A percentile compares a stretch with the other conserved stretches of the same genome.
phyloP scores from a whole-genome alignment of 2,888 invertebrate genomes.

The Drosophila suboccidentalis region DNA sequence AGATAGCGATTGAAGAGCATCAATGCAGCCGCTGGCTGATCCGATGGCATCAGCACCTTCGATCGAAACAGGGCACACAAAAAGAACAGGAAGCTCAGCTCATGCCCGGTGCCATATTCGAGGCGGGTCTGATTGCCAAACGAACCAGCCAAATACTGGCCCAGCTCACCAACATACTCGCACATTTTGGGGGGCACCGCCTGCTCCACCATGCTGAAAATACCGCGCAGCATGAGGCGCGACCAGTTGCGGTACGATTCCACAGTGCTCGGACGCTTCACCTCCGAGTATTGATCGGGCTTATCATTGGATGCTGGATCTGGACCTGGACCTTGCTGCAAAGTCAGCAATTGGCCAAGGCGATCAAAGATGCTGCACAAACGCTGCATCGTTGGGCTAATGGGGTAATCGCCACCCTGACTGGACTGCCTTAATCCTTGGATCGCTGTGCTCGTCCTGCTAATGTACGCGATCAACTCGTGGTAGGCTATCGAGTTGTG shows the following conservation, averaged over 20 bases:
- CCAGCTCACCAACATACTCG: conserved; percentile 91
- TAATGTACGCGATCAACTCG: conserved; percentile 94
- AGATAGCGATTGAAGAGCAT: conserved; percentile 90
- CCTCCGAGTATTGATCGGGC: not conserved
- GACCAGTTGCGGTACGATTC: conserved; percentile 95
- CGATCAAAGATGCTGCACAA: conserved; percentile 90
- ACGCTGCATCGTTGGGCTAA: conserved; percentile 87
- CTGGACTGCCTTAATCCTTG: conserved; percentile 89
- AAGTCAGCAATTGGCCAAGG: conserved; percentile 85
- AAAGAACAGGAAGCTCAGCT: conserved; percentile 98
- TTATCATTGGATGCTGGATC: not conserved
- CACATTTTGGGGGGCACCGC: conserved; percentile 89
- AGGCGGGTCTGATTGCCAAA: conserved; percentile 98
- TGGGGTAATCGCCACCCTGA: conserved; percentile 86
- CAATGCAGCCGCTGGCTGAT: conserved; percentile 91
- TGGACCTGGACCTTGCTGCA: not conserved
- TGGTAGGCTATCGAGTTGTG: conserved; percentile 92
- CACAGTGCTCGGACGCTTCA: not conserved
- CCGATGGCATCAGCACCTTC: conserved; percentile 90
- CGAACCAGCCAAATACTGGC: conserved; percentile 94
- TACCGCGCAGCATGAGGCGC: conserved; percentile 88
- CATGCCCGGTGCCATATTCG: conserved; percentile 99
- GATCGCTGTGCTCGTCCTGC: conserved; percentile 93
- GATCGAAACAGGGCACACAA: conserved; percentile 96
- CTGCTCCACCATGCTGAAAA: conserved; percentile 88